Evolutionary conservation across 2,113 vertebrate genomes (phyloP), one percentile per base, ranked within the genome.

Genomic region (Epinephelus cyanopodus): DNA sequence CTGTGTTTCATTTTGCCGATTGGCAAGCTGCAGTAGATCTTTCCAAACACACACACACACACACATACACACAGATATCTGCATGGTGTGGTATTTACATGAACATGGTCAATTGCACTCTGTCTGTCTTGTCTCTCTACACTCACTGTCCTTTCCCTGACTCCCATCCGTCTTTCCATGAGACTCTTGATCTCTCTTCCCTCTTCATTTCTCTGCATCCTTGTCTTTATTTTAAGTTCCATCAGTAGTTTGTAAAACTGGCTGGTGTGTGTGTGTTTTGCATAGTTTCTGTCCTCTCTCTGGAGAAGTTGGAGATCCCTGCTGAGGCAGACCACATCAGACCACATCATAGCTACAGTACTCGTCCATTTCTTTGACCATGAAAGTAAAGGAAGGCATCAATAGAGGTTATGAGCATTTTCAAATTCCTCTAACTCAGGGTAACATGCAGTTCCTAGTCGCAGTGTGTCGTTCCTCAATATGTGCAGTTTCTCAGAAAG

Each of bases 1-100:
- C 84, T 90, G 89, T 25, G n/a, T 78, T 87, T 90, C 57, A 87
- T 91, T 89, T 92, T n/a, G 68, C 21, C 13, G 61, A 81, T 75
- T 89, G 88, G 88, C 83, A 76, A 77, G 50, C 69, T 45, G 42
- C 60, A 67, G 29, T 52, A 27, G 18, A 58, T 72, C 71, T 77
- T 83, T 82, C 67, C 69, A 42, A 72, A 64, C 57, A 5, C 25
- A 21, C 33, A 17, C 69, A 17, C 60, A 12, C 60, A 63, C 18
- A 54, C 62, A 63, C 57, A 63, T 48, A 66, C 62, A 71, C 65
- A 14, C 39, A 47, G 57, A 62, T 12, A 79, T 66, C 53, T 79
- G 39, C 62, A 67, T 4, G 18, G 69, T 81, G 62, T 72, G 83
- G 77, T 88, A 86, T 84, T 92, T 84, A 66, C 84, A 77, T 63